Evolutionary conservation across 2,888 invertebrate genomes (phyloP).

Genomic region (Rotaria macrura): DNA sequence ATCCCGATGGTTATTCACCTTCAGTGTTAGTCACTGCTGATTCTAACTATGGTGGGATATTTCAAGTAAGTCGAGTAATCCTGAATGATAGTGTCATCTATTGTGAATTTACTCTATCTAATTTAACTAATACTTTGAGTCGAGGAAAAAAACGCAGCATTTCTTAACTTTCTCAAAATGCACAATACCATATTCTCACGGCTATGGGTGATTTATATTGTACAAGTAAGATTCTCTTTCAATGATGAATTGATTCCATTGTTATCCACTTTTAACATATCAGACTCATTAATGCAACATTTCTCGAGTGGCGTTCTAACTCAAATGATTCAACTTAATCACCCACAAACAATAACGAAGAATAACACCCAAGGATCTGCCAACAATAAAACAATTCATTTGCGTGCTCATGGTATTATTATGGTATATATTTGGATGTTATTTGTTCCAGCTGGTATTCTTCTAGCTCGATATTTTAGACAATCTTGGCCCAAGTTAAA

Average conservation of each 20-base stretch:
- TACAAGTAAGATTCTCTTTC: too few relatives aligned
- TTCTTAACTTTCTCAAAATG: not conserved
- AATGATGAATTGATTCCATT: too few relatives aligned
- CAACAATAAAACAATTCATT: too few relatives aligned
- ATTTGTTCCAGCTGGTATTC: not conserved
- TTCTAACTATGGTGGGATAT: not conserved
- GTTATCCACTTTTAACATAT: too few relatives aligned
- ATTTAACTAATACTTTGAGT: not conserved
- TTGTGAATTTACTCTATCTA: constrained; percentile 3
- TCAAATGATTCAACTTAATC: too few relatives aligned
- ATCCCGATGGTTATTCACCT: not conserved
- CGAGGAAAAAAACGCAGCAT: not conserved
- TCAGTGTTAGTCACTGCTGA: not conserved
- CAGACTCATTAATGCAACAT: too few relatives aligned
- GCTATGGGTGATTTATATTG: not conserved
- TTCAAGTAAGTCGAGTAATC: not conserved
- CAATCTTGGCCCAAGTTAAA: constrained; percentile 43
- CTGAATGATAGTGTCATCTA: not conserved
- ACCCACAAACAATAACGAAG: too few relatives aligned
- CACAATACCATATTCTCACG: too few relatives aligned
- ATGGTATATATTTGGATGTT: constrained; percentile 7
- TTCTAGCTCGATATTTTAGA: constrained; percentile 42
- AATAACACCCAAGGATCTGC: too few relatives aligned
- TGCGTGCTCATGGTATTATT: not conserved
- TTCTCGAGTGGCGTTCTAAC: too few relatives aligned